Conservation (phyloP, 2,888 invertebrate species). For the Caradrina kadenii region DNA sequence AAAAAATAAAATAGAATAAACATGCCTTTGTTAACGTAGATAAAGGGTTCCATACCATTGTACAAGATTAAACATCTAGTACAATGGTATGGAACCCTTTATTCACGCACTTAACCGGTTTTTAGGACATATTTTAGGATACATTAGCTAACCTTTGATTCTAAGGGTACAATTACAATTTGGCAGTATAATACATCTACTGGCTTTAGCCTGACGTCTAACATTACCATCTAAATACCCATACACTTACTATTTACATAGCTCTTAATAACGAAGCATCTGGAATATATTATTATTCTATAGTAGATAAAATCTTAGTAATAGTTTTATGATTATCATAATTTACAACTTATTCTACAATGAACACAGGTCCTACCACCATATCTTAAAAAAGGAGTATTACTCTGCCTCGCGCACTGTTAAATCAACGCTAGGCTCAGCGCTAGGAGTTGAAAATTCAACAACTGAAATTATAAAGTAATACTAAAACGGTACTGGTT, state of each 20-base stretch:
- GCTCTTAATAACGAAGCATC: conserved; percentile 18
- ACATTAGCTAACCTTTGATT: not conserved
- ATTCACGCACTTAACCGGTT: too few species aligned
- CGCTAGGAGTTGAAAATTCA: too few species aligned
- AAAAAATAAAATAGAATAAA: too few species aligned
- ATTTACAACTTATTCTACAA: conserved; percentile 45
- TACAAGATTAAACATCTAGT: too few species aligned
- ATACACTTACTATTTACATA: conserved; percentile 52
- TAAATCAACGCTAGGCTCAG: too few species aligned
- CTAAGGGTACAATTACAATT: conserved; percentile 18
- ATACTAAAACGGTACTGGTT: too few species aligned
- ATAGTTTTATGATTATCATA: conserved; percentile 51
- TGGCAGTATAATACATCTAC: conserved; percentile 31
- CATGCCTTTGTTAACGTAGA: too few species aligned
- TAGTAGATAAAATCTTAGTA: conserved; percentile 33
- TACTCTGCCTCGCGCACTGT: too few species aligned
- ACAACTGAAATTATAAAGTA: too few species aligned
- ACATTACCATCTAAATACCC: conserved; percentile 31
- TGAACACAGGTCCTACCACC: conserved; percentile 7
- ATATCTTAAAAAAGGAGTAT: not conserved
- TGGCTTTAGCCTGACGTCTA: conserved; percentile 25
- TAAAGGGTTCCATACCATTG: too few species aligned
- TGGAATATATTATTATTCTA: conserved; percentile 59
- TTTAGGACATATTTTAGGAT: not conserved
- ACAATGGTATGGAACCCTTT: too few species aligned